Evolutionary conservation across 2,113 vertebrate species (phyloP).

Genomic region (Rhynchomys soricoides): DNA sequence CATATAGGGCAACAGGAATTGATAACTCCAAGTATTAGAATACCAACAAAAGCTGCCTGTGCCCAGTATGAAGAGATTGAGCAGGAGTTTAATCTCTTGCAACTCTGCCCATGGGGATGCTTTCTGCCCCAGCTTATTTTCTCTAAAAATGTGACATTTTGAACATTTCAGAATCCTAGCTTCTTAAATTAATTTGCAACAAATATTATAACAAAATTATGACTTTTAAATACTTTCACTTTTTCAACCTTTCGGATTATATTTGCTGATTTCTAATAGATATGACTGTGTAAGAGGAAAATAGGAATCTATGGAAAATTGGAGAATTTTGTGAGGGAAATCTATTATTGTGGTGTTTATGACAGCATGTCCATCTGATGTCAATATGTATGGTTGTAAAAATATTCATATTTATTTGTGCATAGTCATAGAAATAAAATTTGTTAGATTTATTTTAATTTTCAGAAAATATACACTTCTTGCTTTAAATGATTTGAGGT

Average conservation of each 20-base stretch:
- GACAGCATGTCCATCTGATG: fast-evolving
- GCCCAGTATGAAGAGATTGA: background rate
- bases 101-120: background rate
- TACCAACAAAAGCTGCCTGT: too few species aligned
- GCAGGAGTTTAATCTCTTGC: background rate
- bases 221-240: background rate
- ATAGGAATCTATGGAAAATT: background rate
- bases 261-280: background rate
- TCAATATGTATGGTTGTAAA: background rate
- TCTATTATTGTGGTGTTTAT: background rate
- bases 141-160: background rate
- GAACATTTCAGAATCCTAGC: background rate
- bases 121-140: background rate
- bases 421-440: background rate
- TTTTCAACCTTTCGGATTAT: background rate
- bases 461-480: background rate
- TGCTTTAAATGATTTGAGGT: background rate
- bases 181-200: background rate
- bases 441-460: background rate
- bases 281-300: background rate
- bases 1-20: background rate
- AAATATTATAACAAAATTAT: background rate
- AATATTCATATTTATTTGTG: background rate
- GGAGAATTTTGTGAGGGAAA: background rate
- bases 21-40: background rate